These are phyloP conservation scores for Brachionus rubens DNA, from an alignment of 1,140 invertebrate species.

Conservation along the genomic window DNA sequence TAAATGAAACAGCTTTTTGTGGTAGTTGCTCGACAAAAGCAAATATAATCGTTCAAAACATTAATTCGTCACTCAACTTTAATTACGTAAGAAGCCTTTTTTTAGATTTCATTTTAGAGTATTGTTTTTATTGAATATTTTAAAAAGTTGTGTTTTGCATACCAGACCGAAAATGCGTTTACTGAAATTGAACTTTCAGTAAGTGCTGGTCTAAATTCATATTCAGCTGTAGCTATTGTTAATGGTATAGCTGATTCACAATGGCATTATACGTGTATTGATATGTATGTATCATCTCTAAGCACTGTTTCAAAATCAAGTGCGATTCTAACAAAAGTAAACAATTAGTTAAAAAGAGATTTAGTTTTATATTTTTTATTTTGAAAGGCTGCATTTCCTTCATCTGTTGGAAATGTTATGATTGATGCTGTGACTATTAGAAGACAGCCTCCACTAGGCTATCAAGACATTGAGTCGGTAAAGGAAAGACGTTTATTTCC, in stretches of 20 bases:
- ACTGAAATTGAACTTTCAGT: not conserved
- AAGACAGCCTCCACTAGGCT: not conserved
- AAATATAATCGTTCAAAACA: not conserved
- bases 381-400: not conserved
- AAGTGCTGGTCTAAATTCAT: not conserved
- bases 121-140: not conserved
- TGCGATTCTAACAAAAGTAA: not conserved
- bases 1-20: conserved; percentile 18
- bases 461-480: not conserved
- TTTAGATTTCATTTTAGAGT: not conserved
- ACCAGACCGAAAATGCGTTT: not conserved
- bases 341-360: too few relatives aligned
- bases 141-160: not conserved
- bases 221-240: not conserved
- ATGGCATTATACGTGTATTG: conserved; percentile 12
- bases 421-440: not conserved
- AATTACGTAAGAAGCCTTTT: not conserved
- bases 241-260: not conserved
- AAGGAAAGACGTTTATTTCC: not conserved
- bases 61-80: not conserved
- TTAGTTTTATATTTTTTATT: too few relatives aligned
- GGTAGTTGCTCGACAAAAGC: not conserved
- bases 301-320: not conserved
- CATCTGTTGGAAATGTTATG: not conserved
- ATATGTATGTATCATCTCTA: not conserved